Evolutionary conservation across 2,113 vertebrate genomes (phyloP), one percentile per base, ranked within the genome.

Genomic region (Bombycilla garrulus): DNA sequence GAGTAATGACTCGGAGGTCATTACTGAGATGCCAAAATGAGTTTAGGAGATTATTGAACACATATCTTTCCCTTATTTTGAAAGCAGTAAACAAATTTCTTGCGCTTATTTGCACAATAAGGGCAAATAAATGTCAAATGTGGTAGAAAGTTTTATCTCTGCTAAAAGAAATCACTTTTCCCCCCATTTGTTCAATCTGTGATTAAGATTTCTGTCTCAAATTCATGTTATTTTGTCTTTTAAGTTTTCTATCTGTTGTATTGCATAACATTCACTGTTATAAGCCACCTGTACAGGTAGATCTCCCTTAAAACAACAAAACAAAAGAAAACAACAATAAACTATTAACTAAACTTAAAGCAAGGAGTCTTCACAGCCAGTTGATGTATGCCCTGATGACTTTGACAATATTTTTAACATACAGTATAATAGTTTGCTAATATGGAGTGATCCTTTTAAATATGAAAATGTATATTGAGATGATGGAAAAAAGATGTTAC

Each of bases 401-500:
- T 94, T 65, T 35, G 56, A 33, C 25, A 81, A 14, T 56, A 53
- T 15, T 79, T 79, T 94, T 42, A 72, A n/a, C 18, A 92, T 33
- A 33, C n/a, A 90, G 35, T 51, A 40, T 31, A 80, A 87, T 3
- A 84, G 38, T 31, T 86, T 38, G 8, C 58, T 93, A 87, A 88
- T 80, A 54, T 54, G 91, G 57, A 66, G 56, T 79, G 62, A 47
- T 82, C 61, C 51, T 88, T 97, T 92, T 80, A 88, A 81, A 87
- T 71, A 92, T 26, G 33, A 91, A 95, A 95, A 84, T 66, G 1
- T 60, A 83, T 48, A 84, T 61, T 81, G 53, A 88, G 60, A 90
- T 93, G 72, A 86, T 56, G 96, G 86, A 93, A 92, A 92, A 66
- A 87, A 94, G 58, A 38, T 33, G 38, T 81, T 92, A 65, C 72